Evolutionary conservation across 2,113 vertebrate genomes (phyloP).

Genomic region (Carettochelys insculpta): DNA sequence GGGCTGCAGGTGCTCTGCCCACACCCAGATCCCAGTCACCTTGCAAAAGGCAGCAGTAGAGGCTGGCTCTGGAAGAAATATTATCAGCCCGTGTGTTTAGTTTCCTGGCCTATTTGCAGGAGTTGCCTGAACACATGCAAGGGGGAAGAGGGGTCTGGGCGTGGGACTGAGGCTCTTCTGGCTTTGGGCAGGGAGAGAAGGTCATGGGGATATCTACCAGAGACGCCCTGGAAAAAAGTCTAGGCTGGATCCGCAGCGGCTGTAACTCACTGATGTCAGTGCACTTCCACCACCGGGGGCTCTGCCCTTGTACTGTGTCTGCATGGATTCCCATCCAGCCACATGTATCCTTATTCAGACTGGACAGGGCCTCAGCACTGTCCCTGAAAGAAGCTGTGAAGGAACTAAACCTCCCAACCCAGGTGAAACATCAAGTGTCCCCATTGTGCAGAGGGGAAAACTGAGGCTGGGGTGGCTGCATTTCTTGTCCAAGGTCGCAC

Average conservation of each 20-base stretch:
- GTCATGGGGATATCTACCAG: background rate
- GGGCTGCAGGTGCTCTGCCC: background rate
- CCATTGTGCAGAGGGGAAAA: background rate
- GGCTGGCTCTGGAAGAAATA: background rate
- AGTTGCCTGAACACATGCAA: background rate
- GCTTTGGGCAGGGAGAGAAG: background rate
- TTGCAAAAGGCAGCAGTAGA: background rate
- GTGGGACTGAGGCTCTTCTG: background rate
- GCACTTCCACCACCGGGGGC: no score
- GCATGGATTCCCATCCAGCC: background rate
- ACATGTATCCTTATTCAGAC: background rate
- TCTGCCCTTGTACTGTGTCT: no score
- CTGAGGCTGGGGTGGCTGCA: background rate
- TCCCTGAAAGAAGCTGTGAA: background rate
- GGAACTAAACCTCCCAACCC: background rate
- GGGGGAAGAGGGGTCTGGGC: background rate
- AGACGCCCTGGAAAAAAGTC: background rate
- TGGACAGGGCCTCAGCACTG: background rate
- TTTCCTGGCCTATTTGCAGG: background rate
- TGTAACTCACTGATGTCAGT: background rate
- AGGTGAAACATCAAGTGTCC: background rate
- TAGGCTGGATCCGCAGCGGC: background rate
- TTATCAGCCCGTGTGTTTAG: no score
- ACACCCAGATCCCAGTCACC: background rate
- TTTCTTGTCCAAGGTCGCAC: background rate